Conservation (phyloP, 2,113 vertebrate species). For the Machaerirhynchus nigripectus region DNA sequence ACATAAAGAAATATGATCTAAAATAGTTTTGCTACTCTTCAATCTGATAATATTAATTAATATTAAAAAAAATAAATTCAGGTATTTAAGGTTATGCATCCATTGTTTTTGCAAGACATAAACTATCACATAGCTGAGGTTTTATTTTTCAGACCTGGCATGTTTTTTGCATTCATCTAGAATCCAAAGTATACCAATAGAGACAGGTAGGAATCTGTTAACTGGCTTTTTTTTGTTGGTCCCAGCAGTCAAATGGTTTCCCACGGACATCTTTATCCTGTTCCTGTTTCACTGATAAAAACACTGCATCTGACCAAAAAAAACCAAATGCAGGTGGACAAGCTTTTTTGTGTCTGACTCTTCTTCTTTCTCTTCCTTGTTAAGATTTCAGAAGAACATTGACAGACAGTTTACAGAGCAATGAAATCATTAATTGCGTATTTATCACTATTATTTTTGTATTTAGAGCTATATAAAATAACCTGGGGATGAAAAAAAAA, state of each 20-base stretch:
- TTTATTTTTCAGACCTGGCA: neutral
- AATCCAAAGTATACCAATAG: neutral
- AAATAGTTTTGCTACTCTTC: neutral
- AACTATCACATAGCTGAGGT: neutral
- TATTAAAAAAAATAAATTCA: neutral
- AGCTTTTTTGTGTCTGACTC: neutral
- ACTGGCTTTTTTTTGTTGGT: neutral
- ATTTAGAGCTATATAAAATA: neutral
- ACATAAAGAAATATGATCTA: neutral
- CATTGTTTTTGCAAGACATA: neutral
- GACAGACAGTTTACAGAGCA: neutral
- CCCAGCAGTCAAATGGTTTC: neutral
- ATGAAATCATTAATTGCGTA: neutral
- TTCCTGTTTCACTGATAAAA: neutral
- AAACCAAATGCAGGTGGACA: neutral
- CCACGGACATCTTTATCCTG: neutral
- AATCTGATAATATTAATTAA: neutral
- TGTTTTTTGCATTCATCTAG: neutral
- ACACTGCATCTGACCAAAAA: neutral
- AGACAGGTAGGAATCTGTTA: neutral
- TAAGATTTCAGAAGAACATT: neutral
- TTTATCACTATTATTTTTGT: neutral
- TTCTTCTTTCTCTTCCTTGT: neutral
- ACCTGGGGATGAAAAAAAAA: neutral
- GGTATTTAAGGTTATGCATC: neutral